These are phyloP conservation scores for Psittacula echo DNA, from an alignment of 2,797 vertebrate species.

Conservation along the genomic window DNA sequence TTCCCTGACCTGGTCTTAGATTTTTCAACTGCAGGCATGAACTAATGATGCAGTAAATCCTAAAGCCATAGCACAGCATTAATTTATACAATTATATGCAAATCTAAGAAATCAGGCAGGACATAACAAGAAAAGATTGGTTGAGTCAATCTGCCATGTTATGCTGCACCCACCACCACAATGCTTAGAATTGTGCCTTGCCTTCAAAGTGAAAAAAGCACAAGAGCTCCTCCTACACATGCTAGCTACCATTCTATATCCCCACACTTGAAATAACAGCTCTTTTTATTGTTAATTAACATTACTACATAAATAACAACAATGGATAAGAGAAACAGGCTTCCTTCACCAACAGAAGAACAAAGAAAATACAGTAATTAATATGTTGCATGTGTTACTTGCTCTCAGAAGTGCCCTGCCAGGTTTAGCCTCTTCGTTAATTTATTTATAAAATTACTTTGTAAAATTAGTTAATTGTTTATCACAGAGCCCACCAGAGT, in stretches of 20 bases:
- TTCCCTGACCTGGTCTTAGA: no score
- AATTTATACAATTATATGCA: not conserved
- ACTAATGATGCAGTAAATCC: not conserved
- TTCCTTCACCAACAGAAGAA: not conserved
- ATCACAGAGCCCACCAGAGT: not conserved
- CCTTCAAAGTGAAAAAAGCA: not conserved
- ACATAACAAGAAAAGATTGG: not conserved
- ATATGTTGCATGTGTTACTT: not conserved
- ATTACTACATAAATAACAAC: not conserved
- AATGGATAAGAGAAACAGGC: not conserved
- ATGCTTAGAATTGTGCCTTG: not conserved
- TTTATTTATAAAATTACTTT: not conserved
- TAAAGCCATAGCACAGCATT: not conserved
- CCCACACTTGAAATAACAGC: not conserved
- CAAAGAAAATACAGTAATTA: not conserved
- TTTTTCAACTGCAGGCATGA: not conserved
- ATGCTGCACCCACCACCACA: rapidly evolving
- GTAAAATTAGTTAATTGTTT: not conserved
- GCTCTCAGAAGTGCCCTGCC: not conserved
- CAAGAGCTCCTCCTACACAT: not conserved
- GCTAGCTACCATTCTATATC: not conserved
- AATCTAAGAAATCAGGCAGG: not conserved
- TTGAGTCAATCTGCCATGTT: not conserved
- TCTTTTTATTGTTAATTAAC: not conserved
- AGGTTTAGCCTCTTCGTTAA: not conserved